Percentiles rank a stretch among this genome's conserved stretches.
Conservation (phyloP, 2,113 vertebrate genomes). For the Crotalus viridis region DNA sequence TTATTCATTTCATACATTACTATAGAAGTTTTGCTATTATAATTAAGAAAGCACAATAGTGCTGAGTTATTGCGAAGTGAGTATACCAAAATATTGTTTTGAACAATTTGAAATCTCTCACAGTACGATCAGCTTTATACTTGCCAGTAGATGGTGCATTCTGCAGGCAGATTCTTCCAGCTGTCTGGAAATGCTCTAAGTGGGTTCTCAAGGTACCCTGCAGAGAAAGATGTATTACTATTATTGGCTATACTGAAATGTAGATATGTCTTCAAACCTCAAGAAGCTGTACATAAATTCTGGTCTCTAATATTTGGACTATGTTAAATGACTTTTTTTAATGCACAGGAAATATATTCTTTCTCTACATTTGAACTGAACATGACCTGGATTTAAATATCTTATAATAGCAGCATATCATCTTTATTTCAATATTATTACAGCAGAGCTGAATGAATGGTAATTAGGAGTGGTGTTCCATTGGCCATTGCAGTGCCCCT, state of each 20-base stretch:
- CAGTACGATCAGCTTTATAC: slow-evolving; percentile 13
- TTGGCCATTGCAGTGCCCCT: neutral
- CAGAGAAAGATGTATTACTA: neutral
- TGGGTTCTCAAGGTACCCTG: neutral
- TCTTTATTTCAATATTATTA: neutral
- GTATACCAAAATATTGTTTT: slow-evolving; percentile 8
- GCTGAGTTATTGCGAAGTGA: neutral
- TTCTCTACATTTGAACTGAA: neutral
- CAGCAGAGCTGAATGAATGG: neutral
- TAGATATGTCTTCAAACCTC: neutral
- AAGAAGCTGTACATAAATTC: neutral
- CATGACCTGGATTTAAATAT: slow-evolving; percentile 22
- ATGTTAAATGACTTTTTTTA: neutral
- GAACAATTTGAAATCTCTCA: slow-evolving; percentile 29
- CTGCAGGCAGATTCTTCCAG: neutral
- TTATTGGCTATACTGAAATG: neutral
- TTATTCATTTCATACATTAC: neutral
- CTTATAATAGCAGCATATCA: slow-evolving; percentile 4
- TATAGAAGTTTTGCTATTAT: neutral
- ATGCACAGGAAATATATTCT: neutral
- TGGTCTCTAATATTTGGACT: neutral
- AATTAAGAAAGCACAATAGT: slow-evolving; percentile 16
- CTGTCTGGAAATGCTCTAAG: neutral
- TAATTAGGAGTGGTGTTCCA: neutral
- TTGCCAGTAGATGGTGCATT: neutral